Evolutionary conservation across 2,888 invertebrate species (phyloP), one percentile per base, ranked within the genome.

Genomic region (Muscina levida): DNA sequence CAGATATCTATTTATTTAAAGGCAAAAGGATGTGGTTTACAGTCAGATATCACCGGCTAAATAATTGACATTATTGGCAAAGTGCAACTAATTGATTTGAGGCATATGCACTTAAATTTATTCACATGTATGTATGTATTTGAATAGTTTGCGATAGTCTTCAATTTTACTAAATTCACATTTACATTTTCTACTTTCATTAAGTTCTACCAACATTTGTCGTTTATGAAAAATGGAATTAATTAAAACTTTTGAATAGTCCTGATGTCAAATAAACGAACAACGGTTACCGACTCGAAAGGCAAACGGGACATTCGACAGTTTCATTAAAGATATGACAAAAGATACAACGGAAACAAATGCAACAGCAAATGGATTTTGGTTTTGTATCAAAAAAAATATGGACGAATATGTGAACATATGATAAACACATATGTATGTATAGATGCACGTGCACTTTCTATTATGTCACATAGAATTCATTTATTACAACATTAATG

Each of bases 231-330:
- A 46, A 46, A 15, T 65, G n/a, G 46, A 46, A 46, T 62, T 44
- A 72, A 80, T 72, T 79, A 75, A 79, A 79, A 79, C 2, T 53
- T 53, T n/a, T 22, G 22, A 53, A 22, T 24, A 53, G 53, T 53
- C 24, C 11, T 24, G 53, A 53, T 53, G 53, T 24, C 53, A 53
- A 53, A 22, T 53, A 53, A 53, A 31, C 31, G 8, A 31, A 31
- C 3, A 31, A 5, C 8, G 31, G 8, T 31, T 31, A 8, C 6
- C 3, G 53, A 53, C 13, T 53, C 24, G 24, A 11, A 22, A 80
- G 82, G 74, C 77, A 79, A 77, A 84, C 83, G 80, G 83, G 83
- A 84, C 75, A 80, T 82, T 82, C 72, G 65, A 77, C 71, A 78
- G 24, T 4, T n/a, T 2, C 46, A 53, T 82, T 80, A 80, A 80